These are phyloP conservation scores for Peromyscus melanophrys DNA, from an alignment of 2,797 vertebrate species.

Conservation along the genomic window DNA sequence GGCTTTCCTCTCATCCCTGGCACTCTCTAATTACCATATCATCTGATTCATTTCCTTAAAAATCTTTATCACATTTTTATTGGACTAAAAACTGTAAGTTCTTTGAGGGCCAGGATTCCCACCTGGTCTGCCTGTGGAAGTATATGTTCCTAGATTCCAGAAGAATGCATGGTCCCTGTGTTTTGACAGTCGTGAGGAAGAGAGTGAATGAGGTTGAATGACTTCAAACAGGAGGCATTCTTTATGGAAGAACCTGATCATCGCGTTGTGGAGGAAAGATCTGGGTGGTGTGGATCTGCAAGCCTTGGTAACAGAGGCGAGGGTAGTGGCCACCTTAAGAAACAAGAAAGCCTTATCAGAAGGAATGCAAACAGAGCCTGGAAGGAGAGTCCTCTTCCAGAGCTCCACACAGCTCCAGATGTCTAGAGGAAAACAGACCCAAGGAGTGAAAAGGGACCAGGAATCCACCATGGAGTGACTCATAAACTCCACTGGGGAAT, in stretches of 20 bases:
- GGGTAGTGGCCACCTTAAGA: neutral
- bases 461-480: neutral
- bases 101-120: neutral
- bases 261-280: neutral
- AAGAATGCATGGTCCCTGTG: neutral
- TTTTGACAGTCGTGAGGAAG: neutral
- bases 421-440: neutral
- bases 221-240: neutral
- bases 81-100: conserved; percentile 13
- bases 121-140: neutral
- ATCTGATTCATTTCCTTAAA: conserved; percentile 13
- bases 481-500: neutral
- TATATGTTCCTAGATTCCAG: neutral
- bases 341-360: neutral
- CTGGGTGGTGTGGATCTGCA: neutral
- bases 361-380: neutral
- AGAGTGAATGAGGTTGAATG: neutral
- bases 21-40: neutral
- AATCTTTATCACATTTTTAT: neutral
- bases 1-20: neutral
- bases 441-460: neutral
- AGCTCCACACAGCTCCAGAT: neutral
- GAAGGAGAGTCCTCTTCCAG: neutral
- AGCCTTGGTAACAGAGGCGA: neutral
- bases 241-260: neutral